Percentiles rank a stretch among this genome's conserved stretches.
phyloP scores from a whole-genome alignment of 2,113 vertebrate species.

The Irena cyanogastra region DNA sequence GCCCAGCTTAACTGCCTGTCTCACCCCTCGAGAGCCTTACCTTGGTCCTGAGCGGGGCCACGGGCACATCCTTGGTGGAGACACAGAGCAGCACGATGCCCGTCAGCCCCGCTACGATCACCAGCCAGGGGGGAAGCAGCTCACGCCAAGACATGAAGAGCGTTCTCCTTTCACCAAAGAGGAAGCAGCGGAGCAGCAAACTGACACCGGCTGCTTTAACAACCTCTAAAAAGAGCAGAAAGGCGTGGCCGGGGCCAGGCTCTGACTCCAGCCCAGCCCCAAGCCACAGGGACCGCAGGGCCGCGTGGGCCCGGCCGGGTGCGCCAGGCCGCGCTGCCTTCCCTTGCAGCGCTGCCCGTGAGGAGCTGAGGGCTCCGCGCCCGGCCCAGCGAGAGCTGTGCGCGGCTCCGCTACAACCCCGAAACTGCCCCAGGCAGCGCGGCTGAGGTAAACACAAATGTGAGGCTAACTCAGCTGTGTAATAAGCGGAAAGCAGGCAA shows the following conservation, averaged over 20 bases:
- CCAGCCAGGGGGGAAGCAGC: constrained; percentile 63
- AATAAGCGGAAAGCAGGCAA: not conserved
- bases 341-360: no score
- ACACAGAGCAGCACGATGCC: constrained; percentile 55
- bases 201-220: not conserved
- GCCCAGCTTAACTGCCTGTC: not conserved
- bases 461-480: not conserved
- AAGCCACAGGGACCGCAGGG: not conserved
- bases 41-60: not conserved
- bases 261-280: constrained; percentile 3
- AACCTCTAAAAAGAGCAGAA: not conserved
- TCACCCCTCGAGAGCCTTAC: not conserved
- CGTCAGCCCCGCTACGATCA: constrained; percentile 24
- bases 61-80: constrained; percentile 46
- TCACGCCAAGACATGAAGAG: constrained; percentile 55
- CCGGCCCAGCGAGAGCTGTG: accelerated
- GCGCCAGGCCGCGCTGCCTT: not conserved
- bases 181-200: not conserved
- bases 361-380: not conserved
- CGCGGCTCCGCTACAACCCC: not conserved
- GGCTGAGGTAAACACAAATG: not conserved
- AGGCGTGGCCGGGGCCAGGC: not conserved
- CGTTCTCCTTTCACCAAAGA: not conserved
- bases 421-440: not conserved
- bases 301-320: not conserved